These are phyloP conservation scores for Halcyon senegalensis DNA, from an alignment of 2,113 vertebrate species.

Conservation along the genomic window DNA sequence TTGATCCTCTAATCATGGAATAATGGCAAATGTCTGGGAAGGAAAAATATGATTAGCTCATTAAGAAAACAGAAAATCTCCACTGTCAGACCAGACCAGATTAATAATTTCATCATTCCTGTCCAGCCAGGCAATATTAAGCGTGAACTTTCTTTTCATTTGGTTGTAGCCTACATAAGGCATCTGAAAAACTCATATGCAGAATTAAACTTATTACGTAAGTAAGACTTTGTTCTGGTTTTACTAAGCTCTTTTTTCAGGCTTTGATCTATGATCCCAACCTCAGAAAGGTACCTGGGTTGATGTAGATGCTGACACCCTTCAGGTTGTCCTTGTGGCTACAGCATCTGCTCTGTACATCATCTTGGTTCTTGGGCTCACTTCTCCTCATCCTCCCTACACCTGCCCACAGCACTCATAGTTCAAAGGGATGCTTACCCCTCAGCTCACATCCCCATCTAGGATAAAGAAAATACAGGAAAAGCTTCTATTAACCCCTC, in stretches of 20 bases:
- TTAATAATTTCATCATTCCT: background rate
- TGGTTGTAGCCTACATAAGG: background rate
- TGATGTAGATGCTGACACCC: background rate
- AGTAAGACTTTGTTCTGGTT: background rate
- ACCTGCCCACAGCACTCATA: background rate
- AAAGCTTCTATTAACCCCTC: background rate
- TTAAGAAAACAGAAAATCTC: constrained; percentile 35
- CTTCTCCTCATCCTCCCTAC: background rate
- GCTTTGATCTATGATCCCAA: background rate
- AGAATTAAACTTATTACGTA: background rate
- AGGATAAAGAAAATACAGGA: background rate
- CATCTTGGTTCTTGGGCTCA: accelerated
- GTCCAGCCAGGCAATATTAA: background rate
- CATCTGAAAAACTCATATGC: background rate
- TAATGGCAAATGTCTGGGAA: constrained; percentile 13
- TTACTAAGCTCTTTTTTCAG: background rate
- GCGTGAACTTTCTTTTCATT: background rate
- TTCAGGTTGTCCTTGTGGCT: background rate
- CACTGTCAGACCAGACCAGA: background rate
- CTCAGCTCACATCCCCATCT: background rate
- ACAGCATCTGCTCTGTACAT: accelerated
- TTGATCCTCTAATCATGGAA: background rate
- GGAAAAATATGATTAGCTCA: constrained; percentile 26
- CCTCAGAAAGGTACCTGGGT: background rate
- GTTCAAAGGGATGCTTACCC: background rate